Evolutionary conservation across 2,888 invertebrate genomes (phyloP), one percentile per base, ranked within the genome.

Genomic region (Heliconius cydno): DNA sequence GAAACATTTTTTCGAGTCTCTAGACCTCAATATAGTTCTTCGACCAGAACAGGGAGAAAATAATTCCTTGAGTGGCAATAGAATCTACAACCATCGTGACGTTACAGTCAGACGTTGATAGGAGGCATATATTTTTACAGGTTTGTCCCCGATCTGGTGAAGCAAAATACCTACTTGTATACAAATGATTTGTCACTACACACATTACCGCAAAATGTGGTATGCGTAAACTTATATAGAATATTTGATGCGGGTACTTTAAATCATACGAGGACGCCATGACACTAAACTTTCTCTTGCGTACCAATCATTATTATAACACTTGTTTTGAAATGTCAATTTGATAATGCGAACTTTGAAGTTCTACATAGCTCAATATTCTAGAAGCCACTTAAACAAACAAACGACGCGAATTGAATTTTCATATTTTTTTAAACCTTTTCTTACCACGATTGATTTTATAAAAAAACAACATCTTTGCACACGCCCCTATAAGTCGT

Each of bases 131-230:
- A 46, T 34, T 34, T 46, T 46, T 46, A 15, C 15, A 46, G 15
- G 46, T 46, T 63, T 63, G 12, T 68, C 10, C 12, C 12, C 38
- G 22, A 68, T 68, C 38, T n/a, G 34, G 38, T 38, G n/a, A 38
- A 38, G 30, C 67, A 68, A 22, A 38, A 15, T 34, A 34, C 30
- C 30, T 67, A 63, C 22, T 22, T 25, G 19, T 46, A 46, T 41
- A 46, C 19, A 28, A 66, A 57, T 22, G 2, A 57, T 57, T 63
- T 38, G 22, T 15, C 12, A 15, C 34, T 5, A 28, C 25, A n/a
- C 10, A 67, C 22, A 38, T 68, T n/a, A 38, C 68, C 68, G n/a
- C 41, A 41, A 70, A 70, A 41, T 70, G 70, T 25, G n/a, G 68
- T 15, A 68, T 38, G 25, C 25, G 6, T 25, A 70, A 70, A 41